Evolutionary conservation across 1,140 invertebrate species (phyloP).

Genomic region (Drosophila repletoides): DNA sequence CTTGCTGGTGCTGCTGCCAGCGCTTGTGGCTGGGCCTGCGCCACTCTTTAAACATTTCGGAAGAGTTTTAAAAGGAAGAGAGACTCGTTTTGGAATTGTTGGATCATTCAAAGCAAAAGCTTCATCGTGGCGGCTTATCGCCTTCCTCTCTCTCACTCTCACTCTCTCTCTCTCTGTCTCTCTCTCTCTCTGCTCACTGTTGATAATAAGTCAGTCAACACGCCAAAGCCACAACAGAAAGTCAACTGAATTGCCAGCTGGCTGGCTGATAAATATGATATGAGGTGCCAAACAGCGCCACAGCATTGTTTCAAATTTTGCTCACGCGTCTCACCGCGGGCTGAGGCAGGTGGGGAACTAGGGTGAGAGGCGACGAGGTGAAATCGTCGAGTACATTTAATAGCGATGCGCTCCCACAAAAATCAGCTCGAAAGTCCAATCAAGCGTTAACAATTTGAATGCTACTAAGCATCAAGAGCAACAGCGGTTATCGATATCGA

Average conservation of each 20-base stretch:
- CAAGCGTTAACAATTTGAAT: slow-evolving; percentile 24
- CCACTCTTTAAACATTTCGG: slow-evolving; percentile 60
- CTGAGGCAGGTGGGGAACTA: not conserved
- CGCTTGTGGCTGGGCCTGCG: slow-evolving; percentile 49
- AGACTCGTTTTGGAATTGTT: not conserved
- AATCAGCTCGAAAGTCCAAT: slow-evolving; percentile 1
- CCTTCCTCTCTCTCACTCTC: no score
- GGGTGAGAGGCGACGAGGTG: slow-evolving; percentile 23
- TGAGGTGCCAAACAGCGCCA: slow-evolving; percentile 36
- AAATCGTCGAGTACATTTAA: slow-evolving; percentile 16
- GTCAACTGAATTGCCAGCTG: slow-evolving; percentile 59
- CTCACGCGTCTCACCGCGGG: slow-evolving; percentile 40
- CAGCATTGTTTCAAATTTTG: slow-evolving; percentile 51
- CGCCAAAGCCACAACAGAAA: slow-evolving; percentile 52
- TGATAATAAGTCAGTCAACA: slow-evolving; percentile 61
- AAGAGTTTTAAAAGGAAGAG: not conserved
- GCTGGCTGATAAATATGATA: slow-evolving; percentile 62
- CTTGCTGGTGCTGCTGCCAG: slow-evolving; percentile 53
- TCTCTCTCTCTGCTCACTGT: no score
- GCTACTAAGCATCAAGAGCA: not conserved
- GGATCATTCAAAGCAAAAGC: slow-evolving; percentile 20
- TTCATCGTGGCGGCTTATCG: slow-evolving; percentile 61
- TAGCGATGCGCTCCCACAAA: slow-evolving; percentile 2
- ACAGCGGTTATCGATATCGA: slow-evolving; percentile 4
- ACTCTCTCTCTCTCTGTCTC: no score